Percentiles rank a stretch among this genome's conserved stretches.
Conservation (phyloP, 2,888 invertebrate genomes). For the Thera britannica region DNA sequence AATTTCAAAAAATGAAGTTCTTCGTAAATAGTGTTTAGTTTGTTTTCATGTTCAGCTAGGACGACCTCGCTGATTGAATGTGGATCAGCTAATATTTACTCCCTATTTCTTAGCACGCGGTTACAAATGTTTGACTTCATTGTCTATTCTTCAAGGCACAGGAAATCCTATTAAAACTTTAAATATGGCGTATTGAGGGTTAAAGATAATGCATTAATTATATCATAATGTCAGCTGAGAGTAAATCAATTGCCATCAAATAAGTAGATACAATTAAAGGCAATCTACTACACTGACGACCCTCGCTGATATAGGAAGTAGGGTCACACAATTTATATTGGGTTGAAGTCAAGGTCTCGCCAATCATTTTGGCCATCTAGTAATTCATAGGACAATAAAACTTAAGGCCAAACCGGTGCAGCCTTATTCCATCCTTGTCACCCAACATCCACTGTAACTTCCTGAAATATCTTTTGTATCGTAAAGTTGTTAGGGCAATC, state of each 20-base stretch:
- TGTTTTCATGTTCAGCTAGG: background rate
- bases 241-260: conserved; percentile 50
- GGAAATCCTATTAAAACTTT: conserved; percentile 35
- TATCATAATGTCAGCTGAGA: conserved; percentile 9
- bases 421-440: conserved; percentile 56
- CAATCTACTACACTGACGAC: conserved; percentile 73
- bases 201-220: background rate
- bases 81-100: conserved; percentile 27
- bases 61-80: conserved; percentile 20
- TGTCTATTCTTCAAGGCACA: conserved; percentile 30
- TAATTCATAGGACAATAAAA: conserved; percentile 77
- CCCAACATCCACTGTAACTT: conserved; percentile 36
- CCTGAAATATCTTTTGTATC: conserved; percentile 36
- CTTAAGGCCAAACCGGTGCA: conserved; percentile 66
- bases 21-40: background rate
- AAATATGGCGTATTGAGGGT: conserved; percentile 17
- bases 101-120: conserved; percentile 11
- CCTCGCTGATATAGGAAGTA: conserved; percentile 77
- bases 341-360: conserved; percentile 78
- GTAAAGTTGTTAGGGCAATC: conserved; percentile 21
- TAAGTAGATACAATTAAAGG: conserved; percentile 60
- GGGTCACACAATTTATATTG: conserved; percentile 79
- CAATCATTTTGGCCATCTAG: conserved; percentile 79
- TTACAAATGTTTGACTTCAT: conserved; percentile 24
- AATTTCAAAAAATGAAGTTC: background rate